Percentiles rank a stretch among this genome's conserved stretches.
Conservation (phyloP, 2,113 vertebrate species). For the Tachycineta bicolor region DNA sequence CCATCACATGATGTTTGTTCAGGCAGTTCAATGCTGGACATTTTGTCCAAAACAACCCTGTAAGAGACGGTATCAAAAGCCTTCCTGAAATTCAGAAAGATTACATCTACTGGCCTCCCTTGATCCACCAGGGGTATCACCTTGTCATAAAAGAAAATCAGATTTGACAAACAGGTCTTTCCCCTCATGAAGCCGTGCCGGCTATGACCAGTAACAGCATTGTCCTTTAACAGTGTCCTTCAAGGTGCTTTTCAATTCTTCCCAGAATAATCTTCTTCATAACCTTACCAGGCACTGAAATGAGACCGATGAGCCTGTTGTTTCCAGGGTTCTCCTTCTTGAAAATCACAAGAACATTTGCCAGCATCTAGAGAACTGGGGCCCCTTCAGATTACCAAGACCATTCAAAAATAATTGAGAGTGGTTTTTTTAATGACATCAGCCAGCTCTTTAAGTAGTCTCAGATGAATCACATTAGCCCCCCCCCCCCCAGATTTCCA, state of each 20-base stretch:
- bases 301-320: neutral
- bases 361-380: neutral
- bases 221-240: neutral
- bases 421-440: neutral
- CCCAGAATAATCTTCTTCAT: neutral
- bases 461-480: neutral
- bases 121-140: neutral
- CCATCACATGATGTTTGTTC: neutral
- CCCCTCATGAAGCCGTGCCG: neutral
- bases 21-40: neutral
- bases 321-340: neutral
- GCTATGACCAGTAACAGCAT: neutral
- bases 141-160: neutral
- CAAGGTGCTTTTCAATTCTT: neutral
- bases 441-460: neutral
- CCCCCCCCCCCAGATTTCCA: neutral
- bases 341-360: accelerated
- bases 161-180: neutral
- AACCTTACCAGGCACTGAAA: neutral
- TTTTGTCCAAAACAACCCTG: neutral
- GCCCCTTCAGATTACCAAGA: neutral
- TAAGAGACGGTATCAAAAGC: neutral
- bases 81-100: neutral
- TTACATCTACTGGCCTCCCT: neutral
- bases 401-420: neutral